Conservation (phyloP, 2,888 invertebrate species). For the Drosophila colorata region DNA sequence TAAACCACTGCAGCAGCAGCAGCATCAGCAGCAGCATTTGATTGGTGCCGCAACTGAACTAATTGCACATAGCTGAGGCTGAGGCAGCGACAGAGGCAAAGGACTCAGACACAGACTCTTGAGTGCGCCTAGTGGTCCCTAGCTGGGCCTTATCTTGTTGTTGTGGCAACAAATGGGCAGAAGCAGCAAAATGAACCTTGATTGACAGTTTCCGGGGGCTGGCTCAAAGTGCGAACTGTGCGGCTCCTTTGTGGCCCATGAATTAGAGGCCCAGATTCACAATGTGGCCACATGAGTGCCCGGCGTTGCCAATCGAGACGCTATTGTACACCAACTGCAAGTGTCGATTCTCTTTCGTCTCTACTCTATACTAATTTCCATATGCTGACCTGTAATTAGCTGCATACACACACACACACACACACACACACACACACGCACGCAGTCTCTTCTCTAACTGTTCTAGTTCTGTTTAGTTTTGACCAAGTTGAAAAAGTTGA, state of each 20-base stretch:
- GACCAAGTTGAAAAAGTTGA: background rate
- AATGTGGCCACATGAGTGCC: slow-evolving; percentile 1
- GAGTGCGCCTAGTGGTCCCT: slow-evolving; percentile 3
- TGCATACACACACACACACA: background rate
- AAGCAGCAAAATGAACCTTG: slow-evolving; percentile 41
- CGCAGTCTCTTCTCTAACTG: too few relatives aligned
- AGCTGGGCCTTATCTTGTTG: slow-evolving; percentile 9
- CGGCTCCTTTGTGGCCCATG: slow-evolving; percentile 22
- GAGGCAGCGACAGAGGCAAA: background rate
- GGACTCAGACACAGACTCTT: slow-evolving; percentile 7
- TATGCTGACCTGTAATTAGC: slow-evolving; percentile 27
- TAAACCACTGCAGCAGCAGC: slow-evolving; percentile 33
- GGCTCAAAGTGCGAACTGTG: slow-evolving; percentile 14
- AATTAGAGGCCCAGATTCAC: slow-evolving; percentile 12
- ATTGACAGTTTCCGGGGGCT: slow-evolving; percentile 40
- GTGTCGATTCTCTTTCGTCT: background rate
- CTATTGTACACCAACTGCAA: slow-evolving; percentile 3
- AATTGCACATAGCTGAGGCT: slow-evolving; percentile 38
- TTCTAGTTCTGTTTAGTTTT: background rate
- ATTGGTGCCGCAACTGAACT: slow-evolving; percentile 49
- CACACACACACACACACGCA: background rate
- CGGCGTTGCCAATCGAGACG: slow-evolving; percentile 1
- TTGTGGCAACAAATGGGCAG: slow-evolving; percentile 30
- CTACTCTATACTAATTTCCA: slow-evolving; percentile 17
- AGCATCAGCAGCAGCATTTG: slow-evolving; percentile 35